phyloP scores from a whole-genome alignment of 2,113 vertebrate species.

The Proterorhinus semilunaris region DNA sequence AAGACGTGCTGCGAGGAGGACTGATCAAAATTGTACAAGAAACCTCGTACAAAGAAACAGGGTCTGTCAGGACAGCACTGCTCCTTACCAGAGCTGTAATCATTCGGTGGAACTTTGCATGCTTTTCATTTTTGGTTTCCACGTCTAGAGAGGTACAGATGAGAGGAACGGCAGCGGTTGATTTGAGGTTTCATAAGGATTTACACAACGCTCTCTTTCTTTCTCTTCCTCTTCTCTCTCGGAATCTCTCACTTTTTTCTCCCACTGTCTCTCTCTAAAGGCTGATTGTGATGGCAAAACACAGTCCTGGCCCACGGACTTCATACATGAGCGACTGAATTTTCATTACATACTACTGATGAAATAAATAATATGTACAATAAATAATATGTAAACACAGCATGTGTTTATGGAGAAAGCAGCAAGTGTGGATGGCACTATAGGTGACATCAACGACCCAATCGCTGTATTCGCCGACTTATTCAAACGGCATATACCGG shows the following conservation, averaged over 20 bases:
- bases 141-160: slow-evolving; percentile 20
- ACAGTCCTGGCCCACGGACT: slow-evolving; percentile 25
- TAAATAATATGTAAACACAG: too few relatives aligned
- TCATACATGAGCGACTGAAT: slow-evolving; percentile 56
- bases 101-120: slow-evolving; percentile 17
- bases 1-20: too few relatives aligned
- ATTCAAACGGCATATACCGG: too few relatives aligned
- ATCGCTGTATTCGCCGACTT: too few relatives aligned
- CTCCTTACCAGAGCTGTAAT: not conserved
- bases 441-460: too few relatives aligned
- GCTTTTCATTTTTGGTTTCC: not conserved
- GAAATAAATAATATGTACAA: slow-evolving; percentile 21
- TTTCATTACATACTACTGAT: slow-evolving; percentile 43
- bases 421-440: too few relatives aligned
- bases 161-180: slow-evolving; percentile 27
- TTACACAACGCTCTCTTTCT: slow-evolving; percentile 21
- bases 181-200: slow-evolving; percentile 23
- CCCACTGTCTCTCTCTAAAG: too few relatives aligned
- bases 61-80: not conserved
- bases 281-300: slow-evolving; percentile 33
- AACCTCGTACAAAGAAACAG: slow-evolving; percentile 16
- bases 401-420: too few relatives aligned
- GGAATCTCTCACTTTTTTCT: not conserved
- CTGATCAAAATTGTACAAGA: not conserved
- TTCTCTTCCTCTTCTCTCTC: not conserved